Base-by-base conservation (phyloP, 2,888 invertebrate genomes). In the Ormyrus nitidulus region DNA sequence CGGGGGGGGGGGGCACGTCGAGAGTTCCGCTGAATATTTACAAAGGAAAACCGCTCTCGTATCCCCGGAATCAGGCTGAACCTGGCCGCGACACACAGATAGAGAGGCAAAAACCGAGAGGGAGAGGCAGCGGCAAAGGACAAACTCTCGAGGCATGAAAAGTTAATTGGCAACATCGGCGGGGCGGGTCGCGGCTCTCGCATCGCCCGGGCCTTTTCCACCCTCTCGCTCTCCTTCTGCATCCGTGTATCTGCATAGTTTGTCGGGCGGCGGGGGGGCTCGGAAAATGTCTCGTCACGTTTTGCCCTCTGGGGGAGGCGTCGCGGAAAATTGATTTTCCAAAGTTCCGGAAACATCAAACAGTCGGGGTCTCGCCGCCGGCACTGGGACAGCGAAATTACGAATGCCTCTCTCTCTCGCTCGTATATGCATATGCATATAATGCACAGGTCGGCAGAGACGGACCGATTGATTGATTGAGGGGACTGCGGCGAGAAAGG, bases 151-250 rank as follows among this genome's bases (percentile, higher is more conserved):
- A 62, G 74, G 74, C 68, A 78, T 75, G 77, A 81, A 78, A 78
- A 81, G 65, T 78, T 81, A 81, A 81, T 81, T 81, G 81, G 75
- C 73, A 78, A 78, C 75, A 78, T 81, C 64, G 80, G 59, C 53
- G 34, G 70, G 49, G 53, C 34, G 5, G 62, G 13, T 46, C 11
- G 9, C 11, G 9, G 34, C 9, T 64, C 48, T 65, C 49, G 6
- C 66, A 69, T 54, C 75, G 48, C 9, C 6, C 46, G 4, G 46
- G 10, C 10, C 11, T 51, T 19, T 58, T 44, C 48, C 48, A 6
- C 66, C 13, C 13, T 13, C n/a, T 19, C 19, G 19, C 19, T 19
- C 19, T 19, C 19, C 19, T 44, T 66, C 58, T 59, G 48, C 19
- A 71, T 56, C 6, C 13, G 53, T 56, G 58, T 34, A 65, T 51